These are phyloP conservation scores for Gastrophysa polygoni DNA, from an alignment of 2,888 invertebrate species.

Conservation along the genomic window DNA sequence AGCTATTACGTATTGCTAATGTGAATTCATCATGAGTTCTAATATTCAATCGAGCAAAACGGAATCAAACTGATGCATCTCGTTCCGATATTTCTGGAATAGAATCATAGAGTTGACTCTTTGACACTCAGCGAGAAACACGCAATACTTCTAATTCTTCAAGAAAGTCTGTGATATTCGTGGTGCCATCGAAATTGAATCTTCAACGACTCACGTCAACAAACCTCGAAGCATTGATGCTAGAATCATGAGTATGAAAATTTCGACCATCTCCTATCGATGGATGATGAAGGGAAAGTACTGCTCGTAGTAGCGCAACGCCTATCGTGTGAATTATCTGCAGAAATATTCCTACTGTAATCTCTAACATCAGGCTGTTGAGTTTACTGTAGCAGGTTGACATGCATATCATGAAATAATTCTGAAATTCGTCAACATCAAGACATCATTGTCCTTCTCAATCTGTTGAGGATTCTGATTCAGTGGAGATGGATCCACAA, in stretches of 20 bases:
- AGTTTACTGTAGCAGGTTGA: not conserved
- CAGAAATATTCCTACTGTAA: not conserved
- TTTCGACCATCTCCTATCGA: too few relatives aligned
- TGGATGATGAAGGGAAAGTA: not conserved
- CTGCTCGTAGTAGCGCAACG: not conserved
- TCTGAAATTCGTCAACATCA: not conserved
- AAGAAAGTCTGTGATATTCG: not conserved
- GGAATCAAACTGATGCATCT: slow-evolving; percentile 4
- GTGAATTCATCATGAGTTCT: not conserved
- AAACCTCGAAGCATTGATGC: not conserved
- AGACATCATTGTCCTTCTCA: not conserved
- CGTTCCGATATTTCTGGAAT: slow-evolving; percentile 6
- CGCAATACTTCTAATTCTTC: slow-evolving; percentile 6
- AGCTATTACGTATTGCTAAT: not conserved
- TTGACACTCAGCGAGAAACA: not conserved
- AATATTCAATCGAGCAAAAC: not conserved
- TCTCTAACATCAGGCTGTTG: too few relatives aligned
- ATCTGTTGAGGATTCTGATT: not conserved
- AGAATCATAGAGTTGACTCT: not conserved
- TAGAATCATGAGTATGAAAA: not conserved
- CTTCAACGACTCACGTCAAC: slow-evolving; percentile 3
- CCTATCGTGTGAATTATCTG: not conserved
- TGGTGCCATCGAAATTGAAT: not conserved
- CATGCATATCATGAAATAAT: not conserved
- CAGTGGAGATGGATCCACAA: too few relatives aligned